These are phyloP conservation scores for Miichthys miiuy DNA, from an alignment of 2,797 vertebrate genomes.

Conservation along the genomic window DNA sequence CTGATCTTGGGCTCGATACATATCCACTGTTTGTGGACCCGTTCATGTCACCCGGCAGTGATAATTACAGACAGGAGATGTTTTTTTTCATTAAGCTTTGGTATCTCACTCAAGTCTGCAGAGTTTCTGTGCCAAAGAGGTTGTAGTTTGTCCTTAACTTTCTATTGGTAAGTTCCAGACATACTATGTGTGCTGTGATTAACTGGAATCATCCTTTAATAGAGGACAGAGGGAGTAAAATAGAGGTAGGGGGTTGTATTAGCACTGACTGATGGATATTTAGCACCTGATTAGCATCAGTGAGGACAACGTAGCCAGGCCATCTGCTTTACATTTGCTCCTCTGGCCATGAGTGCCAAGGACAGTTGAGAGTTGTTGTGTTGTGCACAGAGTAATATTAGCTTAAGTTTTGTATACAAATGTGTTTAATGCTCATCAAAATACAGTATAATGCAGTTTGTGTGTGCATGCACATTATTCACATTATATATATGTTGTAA, in stretches of 20 bases:
- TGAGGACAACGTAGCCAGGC: slow-evolving; percentile 69
- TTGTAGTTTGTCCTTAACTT: not conserved
- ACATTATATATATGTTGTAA: not conserved
- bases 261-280: slow-evolving; percentile 76
- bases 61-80: slow-evolving; percentile 24
- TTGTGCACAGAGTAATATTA: not conserved
- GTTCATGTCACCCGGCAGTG: slow-evolving; percentile 9
- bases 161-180: not conserved
- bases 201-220: not conserved
- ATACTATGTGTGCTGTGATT: not conserved
- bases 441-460: not conserved
- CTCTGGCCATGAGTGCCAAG: slow-evolving; percentile 67
- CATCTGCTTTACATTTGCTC: slow-evolving; percentile 83
- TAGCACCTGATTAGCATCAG: slow-evolving; percentile 79
- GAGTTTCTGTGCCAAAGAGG: not conserved
- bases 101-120: not conserved
- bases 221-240: slow-evolving; percentile 14
- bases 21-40: slow-evolving; percentile 12
- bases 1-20: not conserved
- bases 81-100: not conserved
- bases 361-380: slow-evolving; percentile 56
- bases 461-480: not conserved
- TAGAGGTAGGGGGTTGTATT: not conserved
- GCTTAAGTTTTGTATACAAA: not conserved
- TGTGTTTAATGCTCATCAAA: not conserved